Conservation (phyloP, 2,888 invertebrate genomes). For the Reticulitermes lucifugus region DNA sequence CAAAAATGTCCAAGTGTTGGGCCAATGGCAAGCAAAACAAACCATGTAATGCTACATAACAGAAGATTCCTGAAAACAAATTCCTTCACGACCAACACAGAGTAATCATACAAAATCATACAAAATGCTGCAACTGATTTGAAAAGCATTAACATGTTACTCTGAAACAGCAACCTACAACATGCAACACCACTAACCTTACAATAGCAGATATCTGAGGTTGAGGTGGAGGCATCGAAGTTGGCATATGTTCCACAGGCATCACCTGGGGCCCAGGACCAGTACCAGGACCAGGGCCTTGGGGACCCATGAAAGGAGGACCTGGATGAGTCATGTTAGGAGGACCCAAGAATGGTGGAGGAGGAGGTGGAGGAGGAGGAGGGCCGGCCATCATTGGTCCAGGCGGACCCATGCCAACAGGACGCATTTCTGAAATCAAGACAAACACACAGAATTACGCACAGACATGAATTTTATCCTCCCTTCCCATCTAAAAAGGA, state of each 20-base stretch:
- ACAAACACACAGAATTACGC: neutral
- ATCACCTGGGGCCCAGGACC: conserved; percentile 39
- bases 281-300: conserved; percentile 34
- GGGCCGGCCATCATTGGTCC: conserved; percentile 58
- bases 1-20: too few species aligned
- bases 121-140: too few species aligned
- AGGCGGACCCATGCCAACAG: conserved; percentile 28
- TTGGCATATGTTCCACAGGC: conserved; percentile 41
- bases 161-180: too few species aligned
- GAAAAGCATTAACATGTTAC: too few species aligned
- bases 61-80: too few species aligned
- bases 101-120: too few species aligned
- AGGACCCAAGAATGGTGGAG: conserved; percentile 49
- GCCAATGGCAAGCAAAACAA: too few species aligned
- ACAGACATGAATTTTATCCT: too few species aligned
- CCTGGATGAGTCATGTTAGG: conserved; percentile 37
- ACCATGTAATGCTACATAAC: too few species aligned
- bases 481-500: too few species aligned
- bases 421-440: conserved; percentile 25
- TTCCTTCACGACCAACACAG: too few species aligned
- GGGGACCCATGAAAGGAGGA: conserved; percentile 47
- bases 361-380: conserved; percentile 51
- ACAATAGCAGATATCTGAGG: conserved; percentile 38
- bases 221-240: conserved; percentile 59
- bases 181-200: conserved; percentile 10